Evolutionary conservation across 1,140 invertebrate species (phyloP).

Genomic region (Microplitis mediator): DNA sequence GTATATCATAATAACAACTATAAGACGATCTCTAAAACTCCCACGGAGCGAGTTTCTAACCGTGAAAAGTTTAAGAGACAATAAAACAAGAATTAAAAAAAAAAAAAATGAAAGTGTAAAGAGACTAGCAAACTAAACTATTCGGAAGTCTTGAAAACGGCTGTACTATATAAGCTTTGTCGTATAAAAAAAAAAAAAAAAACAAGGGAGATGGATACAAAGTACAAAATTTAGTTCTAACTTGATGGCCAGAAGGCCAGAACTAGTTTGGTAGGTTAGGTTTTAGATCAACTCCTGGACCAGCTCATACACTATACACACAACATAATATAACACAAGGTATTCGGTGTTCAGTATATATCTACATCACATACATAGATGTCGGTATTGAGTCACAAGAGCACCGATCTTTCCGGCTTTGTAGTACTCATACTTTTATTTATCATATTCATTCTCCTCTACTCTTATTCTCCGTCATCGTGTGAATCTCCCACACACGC

Average conservation of each 20-base stretch:
- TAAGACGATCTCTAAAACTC: background rate
- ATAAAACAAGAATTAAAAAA: background rate
- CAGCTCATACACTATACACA: slow-evolving; percentile 8
- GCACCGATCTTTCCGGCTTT: slow-evolving; percentile 17
- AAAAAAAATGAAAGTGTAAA: background rate
- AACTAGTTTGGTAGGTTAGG: slow-evolving; percentile 60
- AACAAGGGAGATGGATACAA: background rate
- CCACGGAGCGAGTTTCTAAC: background rate
- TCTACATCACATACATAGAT: background rate
- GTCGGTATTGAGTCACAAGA: slow-evolving; percentile 27
- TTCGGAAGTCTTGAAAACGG: slow-evolving; percentile 17
- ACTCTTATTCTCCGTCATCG: background rate
- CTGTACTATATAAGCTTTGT: slow-evolving; percentile 17
- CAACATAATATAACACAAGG: background rate
- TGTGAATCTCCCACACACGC: slow-evolving; percentile 23
- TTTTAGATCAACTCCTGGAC: slow-evolving; percentile 42
- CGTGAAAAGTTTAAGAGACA: background rate
- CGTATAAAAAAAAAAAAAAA: background rate
- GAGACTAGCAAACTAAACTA: background rate
- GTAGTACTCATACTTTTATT: slow-evolving; percentile 11
- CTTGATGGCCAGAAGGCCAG: slow-evolving; percentile 38
- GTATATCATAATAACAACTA: background rate
- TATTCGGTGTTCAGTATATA: background rate
- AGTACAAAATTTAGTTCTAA: slow-evolving; percentile 17
- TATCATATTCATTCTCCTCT: slow-evolving; percentile 4